Evolutionary conservation across 2,888 invertebrate species (phyloP), one percentile per base, ranked within the genome.

Genomic region (Bombylius major): DNA sequence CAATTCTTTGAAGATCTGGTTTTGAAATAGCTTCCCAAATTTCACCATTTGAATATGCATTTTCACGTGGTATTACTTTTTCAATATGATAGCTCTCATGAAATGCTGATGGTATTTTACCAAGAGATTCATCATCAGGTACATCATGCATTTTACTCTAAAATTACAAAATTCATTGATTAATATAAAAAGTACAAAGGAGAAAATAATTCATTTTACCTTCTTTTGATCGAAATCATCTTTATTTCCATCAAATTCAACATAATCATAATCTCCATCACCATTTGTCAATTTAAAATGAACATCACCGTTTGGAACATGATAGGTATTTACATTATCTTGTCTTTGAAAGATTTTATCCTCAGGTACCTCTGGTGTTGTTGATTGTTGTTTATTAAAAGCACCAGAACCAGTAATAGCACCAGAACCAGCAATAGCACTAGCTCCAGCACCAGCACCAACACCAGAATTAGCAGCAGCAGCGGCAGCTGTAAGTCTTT

Each of bases 291-390:
- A n/a, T 44, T 59, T 47, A 14, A 62, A 55, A 45, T 59, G 54
- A 33, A 63, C 56, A 55, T 63, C 63, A 32, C 59, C 60, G 5
- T 56, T 54, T 6, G 63, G 63, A 4, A 62, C 59, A 60, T 50
- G 59, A 58, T 51, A 56, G 56, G 13, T 56, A 50, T 6, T 49
- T 53, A 13, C 12, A 8, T 45, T 45, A n/a, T 7, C 12, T 14
- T 14, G 7, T 14, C 12, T 45, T 14, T 14, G 5, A 14, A 45
- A 45, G 6, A 45, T 45, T 14, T 14, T 45, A 14, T 45, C 45
- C 12, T 45, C 45, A 6, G 45, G 45, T 14, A 11, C 4, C 4
- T 45, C 14, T 14, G 14, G 6, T 44, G 44, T 5, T 12, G 12
- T 44, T 14, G 13, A n/a, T 45, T 45, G 14, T n/a, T 5, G 5